Evolutionary conservation across 2,113 vertebrate genomes (phyloP).

Genomic region (Phalacrocorax aristotelis): DNA sequence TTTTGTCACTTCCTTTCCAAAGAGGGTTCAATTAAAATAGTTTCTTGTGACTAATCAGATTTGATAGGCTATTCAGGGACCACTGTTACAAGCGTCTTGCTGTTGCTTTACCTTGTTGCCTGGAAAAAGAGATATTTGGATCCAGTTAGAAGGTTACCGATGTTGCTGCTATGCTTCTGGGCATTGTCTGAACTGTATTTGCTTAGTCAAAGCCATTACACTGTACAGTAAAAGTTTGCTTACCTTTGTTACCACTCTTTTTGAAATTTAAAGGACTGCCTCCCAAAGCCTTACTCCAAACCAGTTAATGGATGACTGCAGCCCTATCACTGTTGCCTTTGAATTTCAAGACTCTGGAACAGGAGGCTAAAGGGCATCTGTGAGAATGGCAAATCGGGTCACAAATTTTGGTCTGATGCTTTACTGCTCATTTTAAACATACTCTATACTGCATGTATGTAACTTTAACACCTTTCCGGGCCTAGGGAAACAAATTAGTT

Average conservation of each 20-base stretch:
- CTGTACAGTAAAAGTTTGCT: accelerated
- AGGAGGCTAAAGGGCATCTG: neutral
- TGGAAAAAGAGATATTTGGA: neutral
- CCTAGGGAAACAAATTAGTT: neutral
- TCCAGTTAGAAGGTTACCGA: neutral
- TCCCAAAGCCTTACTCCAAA: neutral
- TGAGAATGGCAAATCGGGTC: accelerated
- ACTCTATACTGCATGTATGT: neutral
- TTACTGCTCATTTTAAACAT: neutral
- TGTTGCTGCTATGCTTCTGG: neutral
- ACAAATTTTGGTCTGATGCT: neutral
- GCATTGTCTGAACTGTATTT: neutral
- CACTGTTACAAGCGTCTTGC: neutral
- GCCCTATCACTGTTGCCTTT: neutral
- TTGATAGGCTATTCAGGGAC: neutral
- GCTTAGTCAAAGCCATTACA: neutral
- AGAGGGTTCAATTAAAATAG: neutral
- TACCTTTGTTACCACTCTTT: neutral
- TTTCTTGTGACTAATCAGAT: neutral
- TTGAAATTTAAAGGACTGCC: neutral
- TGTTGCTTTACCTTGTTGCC: neutral
- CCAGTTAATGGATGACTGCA: neutral
- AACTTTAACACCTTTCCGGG: neutral
- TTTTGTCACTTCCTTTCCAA: neutral
- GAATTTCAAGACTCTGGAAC: neutral